phyloP scores from a whole-genome alignment of 1,140 invertebrate species.

The Glomeris maerens region DNA sequence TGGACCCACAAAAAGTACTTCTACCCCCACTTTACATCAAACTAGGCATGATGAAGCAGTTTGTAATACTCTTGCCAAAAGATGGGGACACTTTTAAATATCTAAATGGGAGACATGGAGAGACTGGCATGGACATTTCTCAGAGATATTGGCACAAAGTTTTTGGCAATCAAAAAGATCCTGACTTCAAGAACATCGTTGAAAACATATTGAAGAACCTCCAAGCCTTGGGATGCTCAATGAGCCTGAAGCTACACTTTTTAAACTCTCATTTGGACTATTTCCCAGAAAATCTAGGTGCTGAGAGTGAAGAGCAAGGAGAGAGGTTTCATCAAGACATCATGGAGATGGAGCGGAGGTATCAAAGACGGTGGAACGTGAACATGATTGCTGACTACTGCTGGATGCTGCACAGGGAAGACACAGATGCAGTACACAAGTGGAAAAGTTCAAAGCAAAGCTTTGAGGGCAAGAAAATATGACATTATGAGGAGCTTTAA shows the following conservation, averaged over 20 bases:
- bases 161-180: background rate
- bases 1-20: too few species aligned
- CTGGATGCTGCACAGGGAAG: constrained; percentile 2
- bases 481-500: background rate
- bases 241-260: constrained; percentile 11
- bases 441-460: background rate
- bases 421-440: background rate
- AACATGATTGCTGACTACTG: constrained; percentile 15
- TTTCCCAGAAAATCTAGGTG: constrained; percentile 14
- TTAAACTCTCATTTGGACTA: constrained; percentile 11
- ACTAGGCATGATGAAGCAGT: too few species aligned
- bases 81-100: constrained; percentile 2
- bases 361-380: constrained; percentile 13
- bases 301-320: constrained; percentile 17
- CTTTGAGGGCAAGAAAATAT: constrained; percentile 1
- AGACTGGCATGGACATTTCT: background rate
- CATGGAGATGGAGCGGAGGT: constrained; percentile 9
- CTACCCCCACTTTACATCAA: too few species aligned
- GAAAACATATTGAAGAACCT: constrained; percentile 9
- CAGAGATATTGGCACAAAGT: constrained; percentile 1
- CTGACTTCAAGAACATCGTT: constrained; percentile 1
- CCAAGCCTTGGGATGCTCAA: constrained; percentile 9
- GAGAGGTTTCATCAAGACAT: constrained; percentile 18
- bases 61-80: constrained; percentile 1
- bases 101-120: background rate